phyloP scores from a whole-genome alignment of 1,140 invertebrate species.

The Stegodyphus dumicola region DNA sequence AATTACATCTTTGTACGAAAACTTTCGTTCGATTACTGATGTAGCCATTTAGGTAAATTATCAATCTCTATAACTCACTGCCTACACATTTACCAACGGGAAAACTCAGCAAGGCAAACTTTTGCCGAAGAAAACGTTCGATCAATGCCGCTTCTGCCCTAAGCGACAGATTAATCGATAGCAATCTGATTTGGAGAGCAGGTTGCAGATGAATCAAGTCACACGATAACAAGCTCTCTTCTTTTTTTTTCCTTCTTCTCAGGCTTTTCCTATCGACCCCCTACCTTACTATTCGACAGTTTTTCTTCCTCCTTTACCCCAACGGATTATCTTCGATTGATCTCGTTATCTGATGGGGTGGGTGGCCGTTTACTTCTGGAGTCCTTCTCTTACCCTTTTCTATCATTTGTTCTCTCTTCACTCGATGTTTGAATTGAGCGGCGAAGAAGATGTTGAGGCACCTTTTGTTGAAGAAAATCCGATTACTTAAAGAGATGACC shows the following conservation, averaged over 20 bases:
- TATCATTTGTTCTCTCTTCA: neutral
- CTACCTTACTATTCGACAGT: neutral
- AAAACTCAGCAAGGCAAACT: slow-evolving; percentile 6
- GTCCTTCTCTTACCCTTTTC: neutral
- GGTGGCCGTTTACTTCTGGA: slow-evolving; percentile 6
- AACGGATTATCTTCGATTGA: slow-evolving; percentile 48
- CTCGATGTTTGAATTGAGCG: neutral
- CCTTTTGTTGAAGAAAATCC: neutral
- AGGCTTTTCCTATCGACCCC: slow-evolving; percentile 5
- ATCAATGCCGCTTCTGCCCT: slow-evolving; percentile 2
- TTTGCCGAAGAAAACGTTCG: neutral
- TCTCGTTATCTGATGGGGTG: slow-evolving; percentile 36
- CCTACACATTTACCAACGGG: neutral
- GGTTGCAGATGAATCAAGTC: slow-evolving; percentile 57
- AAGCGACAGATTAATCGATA: slow-evolving; percentile 43
- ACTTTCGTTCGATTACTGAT: no score
- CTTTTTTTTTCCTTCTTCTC: slow-evolving; percentile 3
- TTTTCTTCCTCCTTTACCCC: neutral
- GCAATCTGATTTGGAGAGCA: slow-evolving; percentile 57
- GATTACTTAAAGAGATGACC: slow-evolving; percentile 2
- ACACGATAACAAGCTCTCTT: slow-evolving; percentile 47
- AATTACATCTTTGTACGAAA: no score
- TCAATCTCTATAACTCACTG: no score
- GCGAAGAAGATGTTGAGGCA: neutral
- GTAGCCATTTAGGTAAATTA: no score